These are phyloP conservation scores for Microtus richardsoni DNA, from an alignment of 2,113 vertebrate genomes.

Conservation along the genomic window DNA sequence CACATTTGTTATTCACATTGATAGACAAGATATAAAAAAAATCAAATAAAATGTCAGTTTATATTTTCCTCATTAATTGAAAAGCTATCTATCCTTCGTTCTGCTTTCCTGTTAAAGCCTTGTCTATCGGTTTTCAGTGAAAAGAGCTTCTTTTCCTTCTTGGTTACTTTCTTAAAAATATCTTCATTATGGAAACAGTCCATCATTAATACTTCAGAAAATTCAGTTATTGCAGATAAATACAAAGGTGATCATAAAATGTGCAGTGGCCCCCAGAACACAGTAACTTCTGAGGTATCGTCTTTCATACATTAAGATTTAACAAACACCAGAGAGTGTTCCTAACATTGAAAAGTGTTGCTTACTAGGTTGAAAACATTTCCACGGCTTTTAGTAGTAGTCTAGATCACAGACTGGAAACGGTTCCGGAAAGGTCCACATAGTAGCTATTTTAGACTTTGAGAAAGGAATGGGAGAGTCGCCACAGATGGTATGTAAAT, in stretches of 20 bases:
- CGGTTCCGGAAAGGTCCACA: neutral
- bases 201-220: neutral
- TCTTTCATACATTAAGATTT: neutral
- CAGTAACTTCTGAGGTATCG: neutral
- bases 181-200: conserved; percentile 23
- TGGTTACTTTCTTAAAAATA: neutral
- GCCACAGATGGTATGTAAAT: neutral
- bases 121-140: neutral
- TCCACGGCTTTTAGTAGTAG: neutral
- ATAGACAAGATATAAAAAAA: neutral
- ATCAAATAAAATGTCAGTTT: neutral
- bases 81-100: conserved; percentile 13
- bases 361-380: neutral
- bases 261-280: neutral
- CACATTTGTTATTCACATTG: neutral
- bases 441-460: conserved; percentile 25
- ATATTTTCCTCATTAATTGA: conserved; percentile 34
- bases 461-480: neutral
- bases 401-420: neutral
- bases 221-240: neutral
- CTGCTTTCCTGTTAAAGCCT: conserved; percentile 18
- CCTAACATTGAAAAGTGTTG: conserved; percentile 26
- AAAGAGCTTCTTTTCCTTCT: conserved; percentile 1
- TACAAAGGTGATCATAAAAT: conserved; percentile 28
- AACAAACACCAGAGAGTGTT: conserved; percentile 8